Percentiles rank a stretch among this genome's conserved stretches.
Evolutionary conservation across 2,888 invertebrate species (phyloP).

Genomic region (Chloroclysta siterata): DNA sequence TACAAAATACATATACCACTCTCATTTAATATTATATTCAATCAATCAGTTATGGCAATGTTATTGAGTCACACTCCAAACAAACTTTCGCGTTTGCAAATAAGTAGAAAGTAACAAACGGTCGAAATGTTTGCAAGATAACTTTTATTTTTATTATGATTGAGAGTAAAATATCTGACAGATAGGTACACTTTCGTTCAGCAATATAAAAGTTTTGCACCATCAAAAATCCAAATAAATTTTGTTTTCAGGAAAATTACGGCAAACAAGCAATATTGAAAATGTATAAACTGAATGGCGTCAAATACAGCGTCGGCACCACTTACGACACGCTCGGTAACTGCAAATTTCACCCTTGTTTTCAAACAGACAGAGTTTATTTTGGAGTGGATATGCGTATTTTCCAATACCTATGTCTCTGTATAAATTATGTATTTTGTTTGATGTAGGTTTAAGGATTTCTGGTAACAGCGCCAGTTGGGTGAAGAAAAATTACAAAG

Average conservation of each 20-base stretch:
- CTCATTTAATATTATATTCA: no score
- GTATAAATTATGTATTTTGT: slow-evolving; percentile 33
- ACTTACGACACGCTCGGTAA: slow-evolving; percentile 63
- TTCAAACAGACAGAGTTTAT: background rate
- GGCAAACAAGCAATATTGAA: slow-evolving; percentile 69
- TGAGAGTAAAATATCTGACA: slow-evolving; percentile 3
- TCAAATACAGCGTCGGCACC: slow-evolving; percentile 66
- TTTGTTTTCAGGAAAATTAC: slow-evolving; percentile 70
- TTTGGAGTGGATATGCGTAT: slow-evolving; percentile 2
- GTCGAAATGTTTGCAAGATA: no score
- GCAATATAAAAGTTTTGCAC: slow-evolving; percentile 8
- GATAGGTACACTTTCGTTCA: background rate
- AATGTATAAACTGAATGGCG: slow-evolving; percentile 56
- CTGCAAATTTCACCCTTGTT: slow-evolving; percentile 9
- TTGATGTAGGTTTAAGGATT: slow-evolving; percentile 56
- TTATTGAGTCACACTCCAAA: no score
- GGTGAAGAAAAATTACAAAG: slow-evolving; percentile 62
- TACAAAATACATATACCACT: no score
- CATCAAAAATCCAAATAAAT: slow-evolving; percentile 18
- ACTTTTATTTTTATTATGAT: background rate
- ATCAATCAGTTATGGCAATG: no score
- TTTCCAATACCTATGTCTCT: slow-evolving; percentile 22
- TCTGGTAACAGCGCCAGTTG: slow-evolving; percentile 74
- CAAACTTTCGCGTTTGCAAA: no score
- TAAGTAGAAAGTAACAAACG: no score